Conservation (phyloP, 2,888 invertebrate genomes). For the Dryadula phaetusa region DNA sequence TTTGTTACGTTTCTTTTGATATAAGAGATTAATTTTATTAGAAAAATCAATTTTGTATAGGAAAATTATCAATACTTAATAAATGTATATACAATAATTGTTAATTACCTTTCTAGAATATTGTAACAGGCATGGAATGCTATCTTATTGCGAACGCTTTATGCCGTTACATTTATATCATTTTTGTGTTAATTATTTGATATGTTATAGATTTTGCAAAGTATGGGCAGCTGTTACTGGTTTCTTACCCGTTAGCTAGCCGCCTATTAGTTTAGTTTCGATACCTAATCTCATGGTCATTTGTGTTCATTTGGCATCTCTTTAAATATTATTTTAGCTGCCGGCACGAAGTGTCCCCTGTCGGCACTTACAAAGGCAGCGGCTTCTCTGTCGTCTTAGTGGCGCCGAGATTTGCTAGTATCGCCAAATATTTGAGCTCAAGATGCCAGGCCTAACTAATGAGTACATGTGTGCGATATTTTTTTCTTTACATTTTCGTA, state of each 20-base stretch:
- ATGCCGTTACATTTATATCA: conserved; percentile 27
- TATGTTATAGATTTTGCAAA: conserved; percentile 28
- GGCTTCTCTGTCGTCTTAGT: conserved; percentile 57
- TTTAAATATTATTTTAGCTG: conserved; percentile 78
- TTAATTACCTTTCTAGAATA: not conserved
- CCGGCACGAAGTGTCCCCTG: conserved; percentile 55
- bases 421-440: conserved; percentile 76
- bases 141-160: not conserved
- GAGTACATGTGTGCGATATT: conserved; percentile 72
- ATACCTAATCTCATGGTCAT: conserved; percentile 78
- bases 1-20: not conserved
- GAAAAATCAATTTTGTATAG: not conserved
- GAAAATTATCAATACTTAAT: not conserved
- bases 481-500: conserved; percentile 54
- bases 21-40: not conserved
- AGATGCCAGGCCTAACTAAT: conserved; percentile 71
- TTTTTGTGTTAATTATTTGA: conserved; percentile 30
- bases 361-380: conserved; percentile 59
- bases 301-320: conserved; percentile 78
- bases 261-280: conserved; percentile 45
- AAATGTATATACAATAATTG: not conserved
- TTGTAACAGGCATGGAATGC: conserved; percentile 3
- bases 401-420: conserved; percentile 77
- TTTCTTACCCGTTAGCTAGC: conserved; percentile 46
- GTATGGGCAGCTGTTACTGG: conserved; percentile 43